Evolutionary conservation across 2,888 invertebrate species (phyloP).

Genomic region (Meiosimyza decipiens): DNA sequence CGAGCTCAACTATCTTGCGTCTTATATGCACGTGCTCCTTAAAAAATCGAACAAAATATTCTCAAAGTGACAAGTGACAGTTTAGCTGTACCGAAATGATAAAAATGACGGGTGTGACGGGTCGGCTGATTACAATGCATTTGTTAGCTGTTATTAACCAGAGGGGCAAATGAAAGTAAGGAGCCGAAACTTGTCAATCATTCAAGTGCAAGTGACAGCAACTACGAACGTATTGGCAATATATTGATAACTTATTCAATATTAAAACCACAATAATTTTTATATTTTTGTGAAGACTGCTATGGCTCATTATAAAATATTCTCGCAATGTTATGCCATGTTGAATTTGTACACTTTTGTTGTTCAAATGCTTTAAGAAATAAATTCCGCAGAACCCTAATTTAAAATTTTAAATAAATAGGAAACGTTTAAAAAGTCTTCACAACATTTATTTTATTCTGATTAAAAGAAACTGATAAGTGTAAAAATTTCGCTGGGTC

Average conservation of each 20-base stretch:
- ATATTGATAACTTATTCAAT: conserved; percentile 33
- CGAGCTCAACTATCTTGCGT: too few species aligned
- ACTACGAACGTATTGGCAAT: conserved; percentile 17
- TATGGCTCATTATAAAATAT: not conserved
- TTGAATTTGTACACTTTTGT: too few species aligned
- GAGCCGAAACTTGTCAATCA: conserved; percentile 25
- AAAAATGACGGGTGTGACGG: conserved; percentile 50
- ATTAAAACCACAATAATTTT: not conserved
- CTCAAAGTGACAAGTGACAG: conserved; percentile 48
- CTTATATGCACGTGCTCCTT: not conserved
- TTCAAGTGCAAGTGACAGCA: conserved; percentile 3
- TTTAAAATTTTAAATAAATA: conserved; percentile 24
- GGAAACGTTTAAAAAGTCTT: conserved; percentile 21
- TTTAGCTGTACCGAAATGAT: conserved; percentile 50
- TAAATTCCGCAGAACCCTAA: conserved; percentile 1
- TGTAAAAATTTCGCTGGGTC: not conserved
- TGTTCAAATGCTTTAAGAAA: too few species aligned
- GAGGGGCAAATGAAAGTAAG: not conserved
- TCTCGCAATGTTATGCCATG: too few species aligned
- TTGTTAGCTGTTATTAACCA: not conserved
- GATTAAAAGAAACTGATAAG: conserved; percentile 24
- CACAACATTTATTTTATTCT: conserved; percentile 11
- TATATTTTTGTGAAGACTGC: too few species aligned
- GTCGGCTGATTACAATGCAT: conserved; percentile 43
- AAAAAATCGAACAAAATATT: too few species aligned